Conservation (phyloP, 2,113 vertebrate genomes). For the Gymnorhina tibicen region DNA sequence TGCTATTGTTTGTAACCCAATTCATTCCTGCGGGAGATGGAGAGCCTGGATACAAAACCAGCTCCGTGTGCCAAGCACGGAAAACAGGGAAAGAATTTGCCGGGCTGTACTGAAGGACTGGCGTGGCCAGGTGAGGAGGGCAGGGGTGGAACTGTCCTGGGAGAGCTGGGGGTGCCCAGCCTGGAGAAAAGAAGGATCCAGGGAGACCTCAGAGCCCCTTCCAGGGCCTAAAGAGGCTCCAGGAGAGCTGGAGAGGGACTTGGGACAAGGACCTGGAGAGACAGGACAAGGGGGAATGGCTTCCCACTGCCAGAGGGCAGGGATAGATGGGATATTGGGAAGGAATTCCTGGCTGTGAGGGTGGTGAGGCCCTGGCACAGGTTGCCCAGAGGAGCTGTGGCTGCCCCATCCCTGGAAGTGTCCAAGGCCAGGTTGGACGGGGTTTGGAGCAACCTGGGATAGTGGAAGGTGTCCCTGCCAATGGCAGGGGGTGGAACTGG, state of each 20-base stretch:
- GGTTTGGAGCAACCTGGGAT: neutral
- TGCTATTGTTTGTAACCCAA: neutral
- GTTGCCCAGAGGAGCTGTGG: accelerated
- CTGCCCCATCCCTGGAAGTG: neutral
- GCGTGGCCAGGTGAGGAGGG: neutral
- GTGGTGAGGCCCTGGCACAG: accelerated
- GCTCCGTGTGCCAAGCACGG: accelerated
- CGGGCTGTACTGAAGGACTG: neutral
- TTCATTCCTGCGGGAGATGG: neutral
- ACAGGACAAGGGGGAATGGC: neutral
- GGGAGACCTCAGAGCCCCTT: neutral
- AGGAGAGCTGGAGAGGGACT: neutral
- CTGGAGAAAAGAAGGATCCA: neutral
- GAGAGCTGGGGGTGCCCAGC: neutral
- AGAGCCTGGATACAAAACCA: neutral
- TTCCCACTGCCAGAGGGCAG: neutral
- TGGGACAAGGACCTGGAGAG: neutral
- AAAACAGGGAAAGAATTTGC: neutral
- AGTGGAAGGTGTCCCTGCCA: neutral
- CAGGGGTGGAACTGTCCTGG: neutral
- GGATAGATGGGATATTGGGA: neutral
- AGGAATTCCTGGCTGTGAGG: neutral
- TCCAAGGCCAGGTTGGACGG: accelerated
- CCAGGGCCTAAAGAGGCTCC: neutral
- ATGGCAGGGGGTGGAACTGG: neutral